Evolutionary conservation across 2,797 vertebrate genomes (phyloP).

Genomic region (Sebastes vulpes): DNA sequence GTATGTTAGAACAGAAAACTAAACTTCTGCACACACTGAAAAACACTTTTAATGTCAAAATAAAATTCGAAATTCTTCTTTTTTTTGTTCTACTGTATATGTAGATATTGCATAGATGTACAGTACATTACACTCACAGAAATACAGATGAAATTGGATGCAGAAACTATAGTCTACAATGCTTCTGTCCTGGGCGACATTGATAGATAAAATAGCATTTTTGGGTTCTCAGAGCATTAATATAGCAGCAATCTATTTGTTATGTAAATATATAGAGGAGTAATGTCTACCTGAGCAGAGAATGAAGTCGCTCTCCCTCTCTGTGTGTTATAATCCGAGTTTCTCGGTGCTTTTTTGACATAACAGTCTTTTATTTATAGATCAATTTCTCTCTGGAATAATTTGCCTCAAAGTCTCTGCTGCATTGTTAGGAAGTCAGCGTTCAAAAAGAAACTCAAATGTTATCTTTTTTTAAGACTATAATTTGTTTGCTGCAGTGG

Average conservation of each 20-base stretch:
- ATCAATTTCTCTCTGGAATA: no score
- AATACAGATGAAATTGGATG: neutral
- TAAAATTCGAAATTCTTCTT: neutral
- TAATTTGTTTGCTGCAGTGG: no score
- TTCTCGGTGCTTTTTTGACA: no score
- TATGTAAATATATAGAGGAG: no score
- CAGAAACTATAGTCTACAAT: neutral
- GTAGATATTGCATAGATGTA: neutral
- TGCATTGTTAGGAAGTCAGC: fast-evolving
- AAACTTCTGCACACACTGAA: neutral
- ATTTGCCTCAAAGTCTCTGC: no score
- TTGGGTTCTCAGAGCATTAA: neutral
- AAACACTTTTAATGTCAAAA: neutral
- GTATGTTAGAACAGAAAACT: neutral
- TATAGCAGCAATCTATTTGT: neutral
- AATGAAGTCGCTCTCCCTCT: no score
- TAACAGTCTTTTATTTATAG: no score
- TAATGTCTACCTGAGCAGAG: no score
- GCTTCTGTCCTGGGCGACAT: neutral
- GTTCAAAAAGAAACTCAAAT: no score
- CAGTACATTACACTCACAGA: neutral
- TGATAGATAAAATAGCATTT: neutral
- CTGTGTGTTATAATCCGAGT: fast-evolving
- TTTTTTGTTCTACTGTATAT: neutral
- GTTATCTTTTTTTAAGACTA: no score